Conservation (phyloP, 2,113 vertebrate genomes). For the Pygoscelis antarcticus region DNA sequence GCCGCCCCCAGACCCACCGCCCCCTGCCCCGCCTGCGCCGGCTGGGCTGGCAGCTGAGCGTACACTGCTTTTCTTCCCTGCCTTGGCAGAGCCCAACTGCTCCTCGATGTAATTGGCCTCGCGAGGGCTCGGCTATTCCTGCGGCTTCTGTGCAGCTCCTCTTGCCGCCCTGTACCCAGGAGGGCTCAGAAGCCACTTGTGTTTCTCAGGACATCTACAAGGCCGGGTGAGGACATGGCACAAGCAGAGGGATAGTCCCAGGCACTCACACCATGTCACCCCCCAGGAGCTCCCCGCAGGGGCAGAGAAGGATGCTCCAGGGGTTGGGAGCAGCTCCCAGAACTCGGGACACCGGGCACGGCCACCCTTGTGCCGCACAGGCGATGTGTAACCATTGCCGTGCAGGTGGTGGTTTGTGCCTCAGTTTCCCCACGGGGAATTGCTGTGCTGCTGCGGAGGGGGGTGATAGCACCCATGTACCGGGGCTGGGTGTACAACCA, state of each 20-base stretch:
- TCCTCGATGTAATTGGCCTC: conserved; percentile 69
- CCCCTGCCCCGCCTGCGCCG: rapidly evolving
- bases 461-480: background rate
- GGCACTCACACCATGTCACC: background rate
- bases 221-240: rapidly evolving
- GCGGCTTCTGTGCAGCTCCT: background rate
- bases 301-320: background rate
- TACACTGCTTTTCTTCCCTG: background rate
- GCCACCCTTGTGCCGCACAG: background rate
- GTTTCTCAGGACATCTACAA: background rate
- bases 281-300: background rate
- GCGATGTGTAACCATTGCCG: background rate
- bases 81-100: conserved; percentile 29
- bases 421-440: background rate
- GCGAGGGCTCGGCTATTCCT: conserved; percentile 9
- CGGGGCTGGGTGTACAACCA: background rate
- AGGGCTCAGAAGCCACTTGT: background rate
- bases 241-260: background rate
- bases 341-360: rapidly evolving
- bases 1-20: rapidly evolving
- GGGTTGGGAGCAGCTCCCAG: background rate
- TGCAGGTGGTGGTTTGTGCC: background rate
- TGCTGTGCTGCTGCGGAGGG: rapidly evolving
- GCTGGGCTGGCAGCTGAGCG: background rate
- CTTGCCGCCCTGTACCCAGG: background rate